A percentile compares a stretch with the other conserved stretches of the same genome.
Conservation (phyloP, 2,797 vertebrate genomes). For the Masticophis lateralis region DNA sequence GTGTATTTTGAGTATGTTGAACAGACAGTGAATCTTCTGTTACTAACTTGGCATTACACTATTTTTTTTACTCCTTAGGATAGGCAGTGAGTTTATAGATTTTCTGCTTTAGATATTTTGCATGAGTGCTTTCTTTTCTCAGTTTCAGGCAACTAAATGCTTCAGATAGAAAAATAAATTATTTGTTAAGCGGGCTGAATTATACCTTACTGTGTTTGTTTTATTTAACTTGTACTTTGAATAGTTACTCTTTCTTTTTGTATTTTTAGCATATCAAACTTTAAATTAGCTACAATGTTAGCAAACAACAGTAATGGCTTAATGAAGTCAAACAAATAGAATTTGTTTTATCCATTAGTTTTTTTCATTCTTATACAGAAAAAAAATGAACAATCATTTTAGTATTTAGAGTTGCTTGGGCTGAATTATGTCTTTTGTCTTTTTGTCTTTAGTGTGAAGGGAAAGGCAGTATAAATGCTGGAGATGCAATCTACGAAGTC, state of each 20-base stretch:
- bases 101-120: background rate
- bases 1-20: background rate
- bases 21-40: background rate
- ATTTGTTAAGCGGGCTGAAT: background rate
- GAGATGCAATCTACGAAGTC: conserved; percentile 92
- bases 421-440: conserved; percentile 4
- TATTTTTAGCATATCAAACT: background rate
- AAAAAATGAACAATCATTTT: background rate
- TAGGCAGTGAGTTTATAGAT: background rate
- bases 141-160: background rate
- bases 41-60: background rate
- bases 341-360: background rate
- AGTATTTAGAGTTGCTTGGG: background rate
- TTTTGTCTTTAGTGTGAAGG: conserved; percentile 76
- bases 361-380: background rate
- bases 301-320: background rate
- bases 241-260: background rate
- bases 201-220: background rate
- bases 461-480: conserved; percentile 73
- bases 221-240: background rate
- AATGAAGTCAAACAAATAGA: background rate
- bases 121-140: background rate
- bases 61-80: background rate
- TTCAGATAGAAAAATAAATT: background rate
- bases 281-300: background rate